phyloP scores from a whole-genome alignment of 2,888 invertebrate species.

The Synanthedon vespiformis region DNA sequence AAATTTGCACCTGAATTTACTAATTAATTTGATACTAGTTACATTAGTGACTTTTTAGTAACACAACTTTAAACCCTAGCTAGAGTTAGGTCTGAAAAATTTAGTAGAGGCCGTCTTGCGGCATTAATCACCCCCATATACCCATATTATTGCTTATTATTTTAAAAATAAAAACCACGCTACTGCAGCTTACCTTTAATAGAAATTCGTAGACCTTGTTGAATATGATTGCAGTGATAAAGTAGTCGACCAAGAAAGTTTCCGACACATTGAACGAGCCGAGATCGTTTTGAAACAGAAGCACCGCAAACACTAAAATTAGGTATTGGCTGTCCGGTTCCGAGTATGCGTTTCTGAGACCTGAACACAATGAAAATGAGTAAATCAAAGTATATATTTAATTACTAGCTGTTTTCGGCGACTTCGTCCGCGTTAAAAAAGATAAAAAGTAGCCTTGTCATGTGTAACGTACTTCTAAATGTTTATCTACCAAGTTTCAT shows the following conservation, averaged over 20 bases:
- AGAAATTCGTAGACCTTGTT: slow-evolving; percentile 93
- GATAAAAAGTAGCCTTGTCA: too few species aligned
- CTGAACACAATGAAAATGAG: slow-evolving; percentile 24
- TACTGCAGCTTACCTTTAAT: slow-evolving; percentile 76
- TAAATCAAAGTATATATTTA: too few species aligned
- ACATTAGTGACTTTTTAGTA: too few species aligned
- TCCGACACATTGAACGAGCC: slow-evolving; percentile 75
- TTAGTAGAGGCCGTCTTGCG: not conserved
- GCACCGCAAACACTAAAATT: slow-evolving; percentile 88
- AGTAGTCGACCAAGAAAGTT: slow-evolving; percentile 93
- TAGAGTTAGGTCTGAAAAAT: not conserved
- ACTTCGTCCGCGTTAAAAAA: too few species aligned
- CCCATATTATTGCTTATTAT: not conserved
- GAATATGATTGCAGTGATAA: slow-evolving; percentile 88
- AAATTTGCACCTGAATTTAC: too few species aligned
- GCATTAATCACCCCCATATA: not conserved
- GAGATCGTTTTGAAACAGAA: slow-evolving; percentile 90
- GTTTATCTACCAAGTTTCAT: too few species aligned
- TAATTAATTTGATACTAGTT: too few species aligned
- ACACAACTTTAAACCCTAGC: too few species aligned
- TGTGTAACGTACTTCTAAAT: too few species aligned
- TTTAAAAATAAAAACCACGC: not conserved
- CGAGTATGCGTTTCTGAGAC: slow-evolving; percentile 89
- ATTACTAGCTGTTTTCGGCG: too few species aligned
- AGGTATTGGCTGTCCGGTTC: slow-evolving; percentile 93